Percentiles rank a stretch among this genome's conserved stretches.
Evolutionary conservation across 2,113 vertebrate genomes (phyloP).

Genomic region (Pachyramphus minor): DNA sequence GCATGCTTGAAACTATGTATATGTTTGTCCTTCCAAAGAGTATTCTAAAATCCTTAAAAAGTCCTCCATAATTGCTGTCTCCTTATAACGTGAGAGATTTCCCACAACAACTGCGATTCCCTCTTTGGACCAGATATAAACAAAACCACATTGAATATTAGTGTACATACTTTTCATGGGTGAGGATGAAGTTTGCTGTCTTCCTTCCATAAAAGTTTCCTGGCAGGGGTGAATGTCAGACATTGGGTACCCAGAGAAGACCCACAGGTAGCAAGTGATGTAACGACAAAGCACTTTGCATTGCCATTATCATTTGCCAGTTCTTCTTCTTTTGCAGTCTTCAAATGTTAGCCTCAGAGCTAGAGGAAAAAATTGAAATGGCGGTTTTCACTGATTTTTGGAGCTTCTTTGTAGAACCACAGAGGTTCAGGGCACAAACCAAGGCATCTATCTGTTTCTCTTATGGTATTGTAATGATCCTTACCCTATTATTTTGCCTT

Average conservation of each 20-base stretch:
- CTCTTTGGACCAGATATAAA: not conserved
- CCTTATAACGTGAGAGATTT: not conserved
- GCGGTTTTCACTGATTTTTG: not conserved
- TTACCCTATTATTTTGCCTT: not conserved
- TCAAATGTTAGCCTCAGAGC: not conserved
- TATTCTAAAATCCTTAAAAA: not conserved
- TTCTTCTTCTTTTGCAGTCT: not conserved
- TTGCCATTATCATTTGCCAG: not conserved
- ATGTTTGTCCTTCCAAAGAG: not conserved
- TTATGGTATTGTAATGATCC: not conserved
- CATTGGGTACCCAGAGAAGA: not conserved
- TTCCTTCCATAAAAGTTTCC: not conserved
- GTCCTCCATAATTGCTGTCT: not conserved
- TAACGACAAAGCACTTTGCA: not conserved
- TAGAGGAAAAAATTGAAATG: not conserved
- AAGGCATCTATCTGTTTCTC: not conserved
- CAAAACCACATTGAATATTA: not conserved
- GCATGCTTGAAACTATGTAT: not conserved
- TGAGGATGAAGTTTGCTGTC: not conserved
- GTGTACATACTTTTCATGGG: not conserved
- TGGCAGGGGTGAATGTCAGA: accelerated
- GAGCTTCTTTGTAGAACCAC: not conserved
- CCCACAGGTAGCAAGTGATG: not conserved
- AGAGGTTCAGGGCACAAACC: not conserved
- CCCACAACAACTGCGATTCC: not conserved